Conservation (phyloP, 2,113 vertebrate species). For the Crypturellus undulatus region DNA sequence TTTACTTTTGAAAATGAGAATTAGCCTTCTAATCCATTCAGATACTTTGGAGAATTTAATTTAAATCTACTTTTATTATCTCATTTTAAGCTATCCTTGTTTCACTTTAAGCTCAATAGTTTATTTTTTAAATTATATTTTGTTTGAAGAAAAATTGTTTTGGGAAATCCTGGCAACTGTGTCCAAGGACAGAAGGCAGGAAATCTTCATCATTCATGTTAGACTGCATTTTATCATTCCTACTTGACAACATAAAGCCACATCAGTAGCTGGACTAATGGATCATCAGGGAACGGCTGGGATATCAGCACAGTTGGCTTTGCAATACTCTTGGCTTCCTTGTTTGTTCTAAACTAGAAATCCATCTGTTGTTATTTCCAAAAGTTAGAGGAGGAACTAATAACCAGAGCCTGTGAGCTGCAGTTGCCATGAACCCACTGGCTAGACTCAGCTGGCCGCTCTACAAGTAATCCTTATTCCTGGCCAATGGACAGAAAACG, state of each 20-base stretch:
- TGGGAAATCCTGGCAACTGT: neutral
- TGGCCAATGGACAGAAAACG: neutral
- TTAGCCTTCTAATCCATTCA: neutral
- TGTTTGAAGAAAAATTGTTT: neutral
- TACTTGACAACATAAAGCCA: neutral
- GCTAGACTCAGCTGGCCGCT: neutral
- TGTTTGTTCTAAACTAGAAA: slow-evolving; percentile 44
- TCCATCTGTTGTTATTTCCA: slow-evolving; percentile 51
- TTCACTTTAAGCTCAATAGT: neutral
- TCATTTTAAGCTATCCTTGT: neutral
- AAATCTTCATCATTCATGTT: neutral
- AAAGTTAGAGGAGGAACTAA: slow-evolving; percentile 29
- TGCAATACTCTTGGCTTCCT: slow-evolving; percentile 2
- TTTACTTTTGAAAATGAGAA: neutral
- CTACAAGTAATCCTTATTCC: neutral
- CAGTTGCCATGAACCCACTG: neutral
- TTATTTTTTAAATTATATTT: neutral
- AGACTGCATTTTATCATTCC: slow-evolving; percentile 9
- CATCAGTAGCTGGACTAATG: slow-evolving; percentile 31
- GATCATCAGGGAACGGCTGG: slow-evolving; percentile 1
- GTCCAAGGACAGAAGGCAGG: neutral
- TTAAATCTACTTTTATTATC: neutral
- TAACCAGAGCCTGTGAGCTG: neutral
- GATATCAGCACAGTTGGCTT: slow-evolving; percentile 22
- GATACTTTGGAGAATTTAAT: neutral